Conservation (phyloP, 2,797 vertebrate species). For the Hydrolagus colliei region DNA sequence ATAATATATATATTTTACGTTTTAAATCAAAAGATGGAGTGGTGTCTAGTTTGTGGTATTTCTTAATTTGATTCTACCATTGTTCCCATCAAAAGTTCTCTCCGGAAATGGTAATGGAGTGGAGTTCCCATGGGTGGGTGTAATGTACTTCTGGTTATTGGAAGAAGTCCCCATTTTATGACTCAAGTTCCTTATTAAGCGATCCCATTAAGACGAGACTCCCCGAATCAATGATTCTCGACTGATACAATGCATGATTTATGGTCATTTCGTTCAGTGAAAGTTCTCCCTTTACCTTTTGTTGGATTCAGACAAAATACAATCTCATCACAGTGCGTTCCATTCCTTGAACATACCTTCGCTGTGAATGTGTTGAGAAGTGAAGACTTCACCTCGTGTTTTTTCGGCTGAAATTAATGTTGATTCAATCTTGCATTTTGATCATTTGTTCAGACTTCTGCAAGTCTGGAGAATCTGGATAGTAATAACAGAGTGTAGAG, state of each 20-base stretch:
- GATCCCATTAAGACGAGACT: no score
- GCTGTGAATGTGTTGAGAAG: background rate
- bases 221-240: background rate
- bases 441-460: background rate
- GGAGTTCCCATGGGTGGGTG: no score
- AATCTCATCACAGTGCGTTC: background rate
- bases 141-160: no score
- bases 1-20: slow-evolving; percentile 37
- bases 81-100: no score
- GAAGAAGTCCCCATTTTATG: no score
- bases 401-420: background rate
- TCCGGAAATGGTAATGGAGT: no score
- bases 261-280: background rate
- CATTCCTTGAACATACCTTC: slow-evolving; percentile 11
- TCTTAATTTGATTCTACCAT: background rate
- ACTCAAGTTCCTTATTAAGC: no score
- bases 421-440: background rate
- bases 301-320: background rate
- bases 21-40: slow-evolving; percentile 43
- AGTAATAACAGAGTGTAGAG: background rate
- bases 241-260: background rate
- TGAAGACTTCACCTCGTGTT: background rate
- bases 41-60: no score
- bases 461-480: slow-evolving; percentile 9
- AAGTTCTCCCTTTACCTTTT: background rate